phyloP scores from a whole-genome alignment of 2,113 vertebrate genomes.

The Dolichallabes microphthalmus region DNA sequence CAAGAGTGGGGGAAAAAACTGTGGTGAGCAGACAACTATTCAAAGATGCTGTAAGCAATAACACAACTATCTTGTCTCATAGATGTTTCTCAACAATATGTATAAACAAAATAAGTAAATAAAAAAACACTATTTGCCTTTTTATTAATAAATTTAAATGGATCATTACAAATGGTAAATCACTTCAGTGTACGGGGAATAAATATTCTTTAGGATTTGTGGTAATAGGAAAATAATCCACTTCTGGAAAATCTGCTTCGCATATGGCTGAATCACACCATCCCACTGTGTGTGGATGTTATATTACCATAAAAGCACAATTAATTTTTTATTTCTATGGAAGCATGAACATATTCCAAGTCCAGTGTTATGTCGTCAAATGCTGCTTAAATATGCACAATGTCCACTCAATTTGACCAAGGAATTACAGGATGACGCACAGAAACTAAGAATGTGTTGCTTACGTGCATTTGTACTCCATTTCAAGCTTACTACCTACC shows the following conservation, averaged over 20 bases:
- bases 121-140: not conserved
- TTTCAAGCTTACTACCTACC: not conserved
- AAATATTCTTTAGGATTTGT: not conserved
- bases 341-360: not conserved
- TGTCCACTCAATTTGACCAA: not conserved
- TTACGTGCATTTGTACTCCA: not conserved
- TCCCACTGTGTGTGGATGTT: not conserved
- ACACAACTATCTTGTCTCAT: not conserved
- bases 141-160: not conserved
- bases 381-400: not conserved
- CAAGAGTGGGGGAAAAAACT: no score
- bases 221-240: not conserved
- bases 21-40: not conserved
- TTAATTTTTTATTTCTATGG: not conserved
- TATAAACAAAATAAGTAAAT: not conserved
- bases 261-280: not conserved
- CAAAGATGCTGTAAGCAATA: not conserved
- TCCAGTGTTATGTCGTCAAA: not conserved
- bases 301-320: not conserved
- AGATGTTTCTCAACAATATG: not conserved
- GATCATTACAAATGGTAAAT: not conserved
- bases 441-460: not conserved
- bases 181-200: not conserved
- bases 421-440: not conserved
- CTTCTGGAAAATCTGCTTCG: not conserved